Conservation (phyloP, 2,797 vertebrate species). For the Miichthys miiuy region DNA sequence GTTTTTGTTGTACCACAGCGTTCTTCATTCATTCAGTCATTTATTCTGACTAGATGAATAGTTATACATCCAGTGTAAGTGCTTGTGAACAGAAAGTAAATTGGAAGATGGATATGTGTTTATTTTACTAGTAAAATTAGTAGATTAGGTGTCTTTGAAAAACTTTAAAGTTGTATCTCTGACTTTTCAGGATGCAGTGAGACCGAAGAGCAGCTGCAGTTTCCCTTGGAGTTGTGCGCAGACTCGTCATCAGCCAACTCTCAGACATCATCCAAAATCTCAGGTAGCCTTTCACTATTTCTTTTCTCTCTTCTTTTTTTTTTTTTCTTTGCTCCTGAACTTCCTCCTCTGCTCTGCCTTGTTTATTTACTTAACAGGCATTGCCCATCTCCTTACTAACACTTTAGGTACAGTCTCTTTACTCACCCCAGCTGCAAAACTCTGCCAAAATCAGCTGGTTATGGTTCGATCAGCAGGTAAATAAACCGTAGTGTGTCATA, state of each 20-base stretch:
- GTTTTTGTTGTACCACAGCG: not conserved
- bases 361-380: constrained; percentile 55
- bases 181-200: constrained; percentile 86
- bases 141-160: not conserved
- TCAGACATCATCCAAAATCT: constrained; percentile 89
- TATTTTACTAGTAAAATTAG: not conserved
- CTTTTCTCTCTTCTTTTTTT: not conserved
- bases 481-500: constrained; percentile 41
- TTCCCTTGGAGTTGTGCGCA: constrained; percentile 92
- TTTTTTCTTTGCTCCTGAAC: not conserved
- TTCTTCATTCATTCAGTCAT: not conserved
- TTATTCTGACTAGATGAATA: not conserved
- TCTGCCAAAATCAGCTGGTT: constrained; percentile 80
- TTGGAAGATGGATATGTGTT: not conserved
- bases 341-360: constrained; percentile 25
- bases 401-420: constrained; percentile 79
- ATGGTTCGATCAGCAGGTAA: constrained; percentile 80
- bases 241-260: constrained; percentile 87
- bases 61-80: not conserved
- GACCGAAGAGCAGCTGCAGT: constrained; percentile 96
- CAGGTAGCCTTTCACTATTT: constrained; percentile 68
- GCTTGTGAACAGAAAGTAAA: not conserved
- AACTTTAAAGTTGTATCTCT: not conserved
- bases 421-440: constrained; percentile 81
- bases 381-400: constrained; percentile 67